Evolutionary conservation across 2,797 vertebrate species (phyloP), one percentile per base, ranked within the genome.

Genomic region (Hemitrygon akajei): DNA sequence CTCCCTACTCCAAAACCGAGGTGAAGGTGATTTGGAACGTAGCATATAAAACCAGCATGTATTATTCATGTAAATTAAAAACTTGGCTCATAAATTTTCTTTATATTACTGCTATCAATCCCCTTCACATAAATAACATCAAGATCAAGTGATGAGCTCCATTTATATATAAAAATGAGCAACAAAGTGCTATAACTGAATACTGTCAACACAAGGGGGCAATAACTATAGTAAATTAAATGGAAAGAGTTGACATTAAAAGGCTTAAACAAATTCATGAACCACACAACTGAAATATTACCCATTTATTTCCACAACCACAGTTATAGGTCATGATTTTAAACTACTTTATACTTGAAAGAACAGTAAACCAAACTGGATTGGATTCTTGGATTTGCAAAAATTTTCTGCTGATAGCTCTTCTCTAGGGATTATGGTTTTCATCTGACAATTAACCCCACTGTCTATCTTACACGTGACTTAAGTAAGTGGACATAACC

Each of bases 1-100:
- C n/a, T 20, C n/a, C 86, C 60, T 18, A n/a, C 27, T 22, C 71
- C 20, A 75, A 75, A 75, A 27, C 71, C 22, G 22, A 20, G 30
- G 30, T n/a, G 58, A 9, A 69, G n/a, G 25, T 60, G 4, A n/a
- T 37, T 66, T 89, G 86, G 60, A 1, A 69, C 86, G 69, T 18
- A 69, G n/a, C 86, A 89, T 37, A 69, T 20, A 89, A 89, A 37
- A 37, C 82, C 1, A 18, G 0, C 37, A 89, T 89, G n/a, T 69
- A 89, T 89, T 89, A 89, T 69, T 89, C 63, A 89, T 89, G 60
- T 37, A 89, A 89, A 89, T 69, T 89, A 89, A 89, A 89, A 89
- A 66, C 86, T 89, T 37, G 63, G 86, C 27, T 69, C 18, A 87
- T 66, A 34, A n/a, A 4, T 66, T 87, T 25, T 34, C 60, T 20